Percentiles rank a stretch among this genome's conserved stretches.
Conservation (phyloP, 2,888 invertebrate genomes). For the Bruchidius siliquastri region DNA sequence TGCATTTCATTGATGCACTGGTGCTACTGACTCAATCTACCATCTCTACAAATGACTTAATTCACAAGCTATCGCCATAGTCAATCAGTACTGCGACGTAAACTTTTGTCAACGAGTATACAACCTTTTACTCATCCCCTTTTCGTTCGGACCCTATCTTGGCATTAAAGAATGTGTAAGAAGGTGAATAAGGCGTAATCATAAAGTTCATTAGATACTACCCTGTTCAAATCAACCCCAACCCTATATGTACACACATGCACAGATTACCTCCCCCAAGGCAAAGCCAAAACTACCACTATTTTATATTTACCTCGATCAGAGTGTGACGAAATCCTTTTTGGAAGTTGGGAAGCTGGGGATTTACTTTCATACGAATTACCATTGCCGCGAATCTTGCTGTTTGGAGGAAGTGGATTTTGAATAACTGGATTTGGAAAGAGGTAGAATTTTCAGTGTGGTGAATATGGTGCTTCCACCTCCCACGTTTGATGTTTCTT, state of each 20-base stretch:
- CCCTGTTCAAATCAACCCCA: slow-evolving; percentile 32
- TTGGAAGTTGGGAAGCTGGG: not conserved
- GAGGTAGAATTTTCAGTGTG: not conserved
- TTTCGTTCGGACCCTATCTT: not conserved
- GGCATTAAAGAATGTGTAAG: slow-evolving; percentile 29
- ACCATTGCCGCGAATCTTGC: not conserved
- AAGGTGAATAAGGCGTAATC: slow-evolving; percentile 45
- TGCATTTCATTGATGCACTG: too few relatives aligned
- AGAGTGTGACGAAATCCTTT: slow-evolving; percentile 4
- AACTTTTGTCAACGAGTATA: not conserved
- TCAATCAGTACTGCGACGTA: too few relatives aligned
- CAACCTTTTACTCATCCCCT: not conserved
- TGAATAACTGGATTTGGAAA: not conserved
- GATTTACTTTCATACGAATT: not conserved
- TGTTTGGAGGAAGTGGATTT: not conserved
- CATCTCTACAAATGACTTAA: too few relatives aligned
- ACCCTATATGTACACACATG: slow-evolving; percentile 23
- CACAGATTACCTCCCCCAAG: slow-evolving; percentile 26
- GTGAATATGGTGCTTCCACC: too few relatives aligned
- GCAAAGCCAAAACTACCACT: slow-evolving; percentile 21
- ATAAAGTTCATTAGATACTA: slow-evolving; percentile 45
- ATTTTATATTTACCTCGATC: slow-evolving; percentile 26
- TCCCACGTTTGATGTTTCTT: too few relatives aligned
- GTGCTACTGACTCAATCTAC: too few relatives aligned
- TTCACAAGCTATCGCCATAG: too few relatives aligned